Evolutionary conservation across 2,797 vertebrate genomes (phyloP).

Genomic region (Characodon lateralis): DNA sequence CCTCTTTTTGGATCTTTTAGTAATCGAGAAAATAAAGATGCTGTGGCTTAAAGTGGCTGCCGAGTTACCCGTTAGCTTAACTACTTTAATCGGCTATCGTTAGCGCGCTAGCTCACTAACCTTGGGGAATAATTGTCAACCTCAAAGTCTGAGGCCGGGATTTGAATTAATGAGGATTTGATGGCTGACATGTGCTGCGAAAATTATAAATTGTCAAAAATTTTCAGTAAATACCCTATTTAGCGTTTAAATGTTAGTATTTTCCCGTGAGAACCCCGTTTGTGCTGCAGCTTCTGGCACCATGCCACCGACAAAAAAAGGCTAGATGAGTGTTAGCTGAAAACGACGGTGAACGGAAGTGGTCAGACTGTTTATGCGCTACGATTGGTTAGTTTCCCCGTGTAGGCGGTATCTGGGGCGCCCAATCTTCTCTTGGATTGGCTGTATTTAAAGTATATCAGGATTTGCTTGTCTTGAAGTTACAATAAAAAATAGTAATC

Average conservation of each 20-base stretch:
- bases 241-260: conserved; percentile 12
- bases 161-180: conserved; percentile 22
- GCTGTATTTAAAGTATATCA: conserved; percentile 47
- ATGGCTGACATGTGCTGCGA: conserved; percentile 52
- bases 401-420: neutral
- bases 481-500: conserved; percentile 21
- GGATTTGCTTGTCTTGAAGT: conserved; percentile 58
- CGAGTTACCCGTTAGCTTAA: conserved; percentile 59
- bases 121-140: conserved; percentile 68
- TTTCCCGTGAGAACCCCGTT: conserved; percentile 35
- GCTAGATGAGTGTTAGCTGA: conserved; percentile 57
- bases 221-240: conserved; percentile 28
- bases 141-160: conserved; percentile 62
- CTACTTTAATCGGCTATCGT: conserved; percentile 76
- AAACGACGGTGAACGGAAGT: conserved; percentile 61
- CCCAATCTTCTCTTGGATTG: conserved; percentile 31
- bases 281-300: conserved; percentile 60
- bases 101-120: conserved; percentile 76
- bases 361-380: neutral
- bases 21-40: conserved; percentile 17
- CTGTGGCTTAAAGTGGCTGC: conserved; percentile 30
- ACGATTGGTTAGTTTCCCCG: conserved; percentile 44
- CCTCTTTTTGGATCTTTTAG: conserved; percentile 30
- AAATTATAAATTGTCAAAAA: conserved; percentile 29
- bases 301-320: conserved; percentile 75